phyloP scores from a whole-genome alignment of 2,888 invertebrate genomes.

The Epinotia demarniana region DNA sequence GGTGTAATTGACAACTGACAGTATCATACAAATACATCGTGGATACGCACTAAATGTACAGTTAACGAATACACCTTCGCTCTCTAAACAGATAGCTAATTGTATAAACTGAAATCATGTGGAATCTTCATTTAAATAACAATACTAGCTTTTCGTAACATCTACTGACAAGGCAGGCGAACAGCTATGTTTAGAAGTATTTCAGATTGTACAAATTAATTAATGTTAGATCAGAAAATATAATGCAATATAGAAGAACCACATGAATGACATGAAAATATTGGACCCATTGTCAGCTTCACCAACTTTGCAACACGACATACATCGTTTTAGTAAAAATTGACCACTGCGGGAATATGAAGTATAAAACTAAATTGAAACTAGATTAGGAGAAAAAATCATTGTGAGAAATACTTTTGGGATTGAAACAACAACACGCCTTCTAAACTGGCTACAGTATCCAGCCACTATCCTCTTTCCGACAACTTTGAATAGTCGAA shows the following conservation, averaged over 20 bases:
- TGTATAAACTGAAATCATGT: conserved; percentile 2
- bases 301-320: not conserved
- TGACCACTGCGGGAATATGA: not conserved
- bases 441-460: not conserved
- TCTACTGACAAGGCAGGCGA: not conserved
- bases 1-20: no score
- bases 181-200: not conserved
- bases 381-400: not conserved
- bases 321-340: not conserved
- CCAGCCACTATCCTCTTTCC: not conserved
- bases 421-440: not conserved
- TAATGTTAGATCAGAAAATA: not conserved
- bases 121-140: not conserved
- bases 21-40: no score
- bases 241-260: not conserved
- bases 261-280: not conserved
- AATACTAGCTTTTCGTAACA: not conserved
- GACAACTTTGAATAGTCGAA: not conserved
- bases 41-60: no score
- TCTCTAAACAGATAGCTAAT: not conserved
- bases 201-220: not conserved
- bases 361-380: not conserved
- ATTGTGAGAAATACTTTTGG: no score
- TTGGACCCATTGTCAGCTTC: not conserved
- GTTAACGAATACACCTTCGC: no score